Conservation (phyloP, 2,797 vertebrate genomes). For the Cyprinodon diabolis region DNA sequence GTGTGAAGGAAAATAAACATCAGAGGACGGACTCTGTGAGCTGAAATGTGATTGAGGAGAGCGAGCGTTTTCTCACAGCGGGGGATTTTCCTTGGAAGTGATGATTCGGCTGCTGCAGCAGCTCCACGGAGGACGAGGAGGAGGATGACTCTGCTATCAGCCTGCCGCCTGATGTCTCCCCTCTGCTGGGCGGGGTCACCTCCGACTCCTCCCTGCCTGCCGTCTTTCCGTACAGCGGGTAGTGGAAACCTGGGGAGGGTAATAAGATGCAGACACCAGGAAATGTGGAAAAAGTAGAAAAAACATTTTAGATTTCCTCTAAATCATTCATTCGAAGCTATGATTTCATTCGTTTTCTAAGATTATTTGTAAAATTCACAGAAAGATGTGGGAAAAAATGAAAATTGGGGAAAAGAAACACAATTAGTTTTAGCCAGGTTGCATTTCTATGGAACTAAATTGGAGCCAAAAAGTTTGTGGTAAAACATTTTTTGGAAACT, state of each 20-base stretch:
- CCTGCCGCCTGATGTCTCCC: slow-evolving; percentile 84
- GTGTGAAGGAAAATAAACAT: slow-evolving; percentile 13
- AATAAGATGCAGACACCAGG: not conserved
- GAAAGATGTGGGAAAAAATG: not conserved
- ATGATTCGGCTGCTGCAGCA: slow-evolving; percentile 92
- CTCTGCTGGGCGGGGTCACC: slow-evolving; percentile 87
- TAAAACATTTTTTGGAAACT: no score
- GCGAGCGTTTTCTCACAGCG: slow-evolving; percentile 81
- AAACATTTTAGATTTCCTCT: not conserved
- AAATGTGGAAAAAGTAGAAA: not conserved
- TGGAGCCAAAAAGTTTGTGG: no score
- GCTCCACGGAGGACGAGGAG: slow-evolving; percentile 89
- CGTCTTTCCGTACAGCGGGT: slow-evolving; percentile 97
- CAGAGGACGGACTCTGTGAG: slow-evolving; percentile 3
- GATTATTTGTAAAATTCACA: not conserved
- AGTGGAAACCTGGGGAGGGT: slow-evolving; percentile 88
- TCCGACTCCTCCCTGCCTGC: slow-evolving; percentile 94
- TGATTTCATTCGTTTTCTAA: not conserved
- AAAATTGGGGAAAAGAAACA: no score
- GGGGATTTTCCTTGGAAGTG: slow-evolving; percentile 95
- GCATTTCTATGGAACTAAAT: no score
- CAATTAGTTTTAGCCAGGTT: no score
- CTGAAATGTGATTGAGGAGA: slow-evolving; percentile 9
- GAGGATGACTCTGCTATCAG: slow-evolving; percentile 85
- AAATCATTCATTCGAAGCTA: not conserved